Conservation (phyloP, 1,140 invertebrate species). For the Drosophila orena region DNA sequence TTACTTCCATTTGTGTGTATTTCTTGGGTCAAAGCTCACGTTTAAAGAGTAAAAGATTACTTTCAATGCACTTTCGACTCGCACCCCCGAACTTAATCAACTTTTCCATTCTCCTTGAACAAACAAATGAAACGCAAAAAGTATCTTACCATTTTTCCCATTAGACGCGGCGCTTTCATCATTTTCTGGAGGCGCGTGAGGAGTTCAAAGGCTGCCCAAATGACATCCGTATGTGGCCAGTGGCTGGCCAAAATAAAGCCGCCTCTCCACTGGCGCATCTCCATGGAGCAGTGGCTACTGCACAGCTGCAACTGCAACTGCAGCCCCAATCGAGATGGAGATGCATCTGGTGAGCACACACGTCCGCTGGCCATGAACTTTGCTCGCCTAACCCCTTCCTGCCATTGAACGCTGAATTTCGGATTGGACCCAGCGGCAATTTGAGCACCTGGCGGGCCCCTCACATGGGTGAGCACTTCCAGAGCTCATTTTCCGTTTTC, state of each 20-base stretch:
- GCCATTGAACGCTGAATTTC: slow-evolving; percentile 46
- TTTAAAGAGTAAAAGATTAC: background rate
- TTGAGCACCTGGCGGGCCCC: slow-evolving; percentile 61
- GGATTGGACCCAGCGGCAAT: slow-evolving; percentile 59
- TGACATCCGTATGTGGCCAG: slow-evolving; percentile 42
- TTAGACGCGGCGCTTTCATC: slow-evolving; percentile 55
- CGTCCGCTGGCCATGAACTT: slow-evolving; percentile 70
- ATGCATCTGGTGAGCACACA: slow-evolving; percentile 50
- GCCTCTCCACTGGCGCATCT: slow-evolving; percentile 5
- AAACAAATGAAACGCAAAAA: slow-evolving; percentile 27
- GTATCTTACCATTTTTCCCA: slow-evolving; percentile 45
- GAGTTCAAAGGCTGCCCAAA: slow-evolving; percentile 66
- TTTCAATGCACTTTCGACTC: slow-evolving; percentile 11
- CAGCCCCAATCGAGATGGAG: slow-evolving; percentile 27
- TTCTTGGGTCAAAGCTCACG: background rate
- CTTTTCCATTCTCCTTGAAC: slow-evolving; percentile 46
- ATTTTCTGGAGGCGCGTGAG: slow-evolving; percentile 62
- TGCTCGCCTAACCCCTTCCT: slow-evolving; percentile 71
- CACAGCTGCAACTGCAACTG: slow-evolving; percentile 42
- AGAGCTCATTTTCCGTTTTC: slow-evolving; percentile 58
- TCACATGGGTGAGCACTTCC: slow-evolving; percentile 22
- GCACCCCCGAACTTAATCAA: slow-evolving; percentile 27
- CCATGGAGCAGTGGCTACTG: slow-evolving; percentile 30
- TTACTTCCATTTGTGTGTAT: background rate
- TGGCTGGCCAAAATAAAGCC: slow-evolving; percentile 24